Evolutionary conservation across 1,140 invertebrate species (phyloP).

Genomic region (Hylyphantes graminicola): DNA sequence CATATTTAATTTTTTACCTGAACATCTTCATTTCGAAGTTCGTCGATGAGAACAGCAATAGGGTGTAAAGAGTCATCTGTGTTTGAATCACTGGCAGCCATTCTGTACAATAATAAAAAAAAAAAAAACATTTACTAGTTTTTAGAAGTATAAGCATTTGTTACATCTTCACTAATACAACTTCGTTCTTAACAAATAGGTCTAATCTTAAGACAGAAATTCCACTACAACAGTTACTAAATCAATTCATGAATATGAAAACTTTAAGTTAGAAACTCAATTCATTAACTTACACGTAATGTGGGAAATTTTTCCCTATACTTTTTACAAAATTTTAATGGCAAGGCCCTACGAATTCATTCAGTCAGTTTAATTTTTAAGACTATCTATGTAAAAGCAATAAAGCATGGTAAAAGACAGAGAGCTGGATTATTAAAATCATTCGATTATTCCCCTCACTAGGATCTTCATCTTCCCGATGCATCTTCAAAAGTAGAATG

Average conservation of each 20-base stretch:
- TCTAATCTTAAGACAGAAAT: constrained; percentile 16
- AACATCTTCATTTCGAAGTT: constrained; percentile 99
- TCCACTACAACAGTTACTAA: neutral
- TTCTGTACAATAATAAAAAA: constrained; percentile 68
- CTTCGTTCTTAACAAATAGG: constrained; percentile 13
- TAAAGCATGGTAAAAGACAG: too few species aligned
- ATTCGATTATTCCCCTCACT: too few species aligned
- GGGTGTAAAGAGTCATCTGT: constrained; percentile 97
- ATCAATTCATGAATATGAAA: neutral
- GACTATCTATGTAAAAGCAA: too few species aligned
- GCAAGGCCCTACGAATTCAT: constrained; percentile 31
- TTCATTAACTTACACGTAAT: neutral
- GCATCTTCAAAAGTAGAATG: too few species aligned
- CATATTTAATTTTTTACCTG: constrained; percentile 76
- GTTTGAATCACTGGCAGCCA: constrained; percentile 88
- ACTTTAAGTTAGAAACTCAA: neutral
- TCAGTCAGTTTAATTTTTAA: neutral
- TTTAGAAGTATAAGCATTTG: neutral
- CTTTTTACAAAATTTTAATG: neutral
- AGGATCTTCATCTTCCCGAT: too few species aligned
- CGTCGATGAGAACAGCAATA: constrained; percentile 99
- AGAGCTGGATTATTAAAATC: too few species aligned
- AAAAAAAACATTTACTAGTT: neutral
- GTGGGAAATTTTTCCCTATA: neutral
- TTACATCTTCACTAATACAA: constrained; percentile 5